Evolutionary conservation across 2,113 vertebrate genomes (phyloP), one percentile per base, ranked within the genome.

Genomic region (Barbus barbus): DNA sequence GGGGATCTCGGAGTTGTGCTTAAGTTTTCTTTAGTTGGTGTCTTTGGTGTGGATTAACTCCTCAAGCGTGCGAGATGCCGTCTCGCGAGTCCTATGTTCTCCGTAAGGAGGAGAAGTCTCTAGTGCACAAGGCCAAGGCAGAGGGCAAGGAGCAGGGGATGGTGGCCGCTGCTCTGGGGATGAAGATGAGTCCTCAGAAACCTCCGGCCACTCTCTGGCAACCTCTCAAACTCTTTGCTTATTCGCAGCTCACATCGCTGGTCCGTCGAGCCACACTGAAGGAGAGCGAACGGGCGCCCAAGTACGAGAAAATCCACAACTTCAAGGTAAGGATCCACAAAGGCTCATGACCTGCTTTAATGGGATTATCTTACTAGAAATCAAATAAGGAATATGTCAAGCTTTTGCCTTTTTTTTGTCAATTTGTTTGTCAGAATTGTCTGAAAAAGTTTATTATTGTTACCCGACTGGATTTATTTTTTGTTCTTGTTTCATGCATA

Each of bases 271-370:
- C 97, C 88, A 99, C 98, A 83, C 95, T 99, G 94, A 98, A 97
- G 94, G 98, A 99, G 94, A 99, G 96, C 28, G 97, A 99, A 76
- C 93, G 97, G 71, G 91, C 95, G 76, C 96, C 97, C 80, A 99
- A 98, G 91, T 99, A 99, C 60, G 98, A 99, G 94, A 99, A 99
- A 94, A 94, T 98, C 89, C 98, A 99, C 94, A 99, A 97, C 95
- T 99, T 99, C 93, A 99, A 99, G 98, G 98, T 99, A 96, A 96
- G 97, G 69, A 7, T 12, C 26, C 16, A 1, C 61, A 9, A 4
- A 28, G n/a, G 0, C n/a, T 51, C 63, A 24, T 5, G 8, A 16
- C n/a, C 14, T 46, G 8, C 1, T 41, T 46, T 44, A 16, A 33
- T 53, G 1, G 26, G 69, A n/a, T 71, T 22, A 4, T 41, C 41